These are phyloP conservation scores for Dolichoris vasculosae DNA, from an alignment of 1,140 invertebrate species.

Conservation along the genomic window DNA sequence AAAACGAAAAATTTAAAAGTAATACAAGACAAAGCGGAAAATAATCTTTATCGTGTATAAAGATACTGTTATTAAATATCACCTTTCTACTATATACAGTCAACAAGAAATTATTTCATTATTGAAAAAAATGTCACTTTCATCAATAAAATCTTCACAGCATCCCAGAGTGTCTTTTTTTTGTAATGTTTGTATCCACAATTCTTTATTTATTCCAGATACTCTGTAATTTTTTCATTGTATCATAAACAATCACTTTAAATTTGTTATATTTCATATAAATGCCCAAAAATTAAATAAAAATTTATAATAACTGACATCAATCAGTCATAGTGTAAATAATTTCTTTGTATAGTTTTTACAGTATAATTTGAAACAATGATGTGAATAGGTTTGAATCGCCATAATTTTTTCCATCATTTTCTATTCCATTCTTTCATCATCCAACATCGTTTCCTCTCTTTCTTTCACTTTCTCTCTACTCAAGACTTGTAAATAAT, in stretches of 20 bases:
- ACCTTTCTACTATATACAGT: neutral
- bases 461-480: neutral
- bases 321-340: no score
- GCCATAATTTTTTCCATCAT: neutral
- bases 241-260: no score
- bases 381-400: no score
- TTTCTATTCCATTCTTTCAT: neutral
- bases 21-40: neutral
- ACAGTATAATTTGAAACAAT: no score
- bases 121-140: neutral
- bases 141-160: neutral
- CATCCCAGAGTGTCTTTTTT: neutral
- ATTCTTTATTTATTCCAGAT: neutral
- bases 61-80: neutral
- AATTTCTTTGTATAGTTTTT: no score
- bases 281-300: no score
- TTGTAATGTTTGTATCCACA: neutral
- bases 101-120: constrained; percentile 24
- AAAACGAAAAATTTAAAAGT: neutral
- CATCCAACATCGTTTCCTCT: neutral
- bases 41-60: constrained; percentile 24
- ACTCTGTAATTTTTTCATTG: no score
- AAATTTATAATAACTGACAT: neutral
- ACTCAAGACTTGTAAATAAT: neutral
- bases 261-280: no score